Base-by-base conservation (phyloP, 2,113 vertebrate genomes). In the Sturnus vulgaris region DNA sequence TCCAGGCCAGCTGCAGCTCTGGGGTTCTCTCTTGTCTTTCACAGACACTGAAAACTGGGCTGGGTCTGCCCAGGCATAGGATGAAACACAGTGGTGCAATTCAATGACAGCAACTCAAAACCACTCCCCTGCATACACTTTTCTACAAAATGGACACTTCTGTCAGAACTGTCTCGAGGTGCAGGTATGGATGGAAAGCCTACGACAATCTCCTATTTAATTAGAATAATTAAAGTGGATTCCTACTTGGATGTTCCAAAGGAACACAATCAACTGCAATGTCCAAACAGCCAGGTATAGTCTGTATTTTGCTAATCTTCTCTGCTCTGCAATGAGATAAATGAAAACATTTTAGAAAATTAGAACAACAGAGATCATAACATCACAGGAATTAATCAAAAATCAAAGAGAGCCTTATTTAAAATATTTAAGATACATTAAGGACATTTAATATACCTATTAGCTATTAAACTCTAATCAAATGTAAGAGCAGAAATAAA, bases 231-330 rank as follows among this genome's bases (percentile, higher is more conserved):
- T 46, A 56, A 92, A 86, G 53, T 56, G 30, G 65, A 70, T 57
- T 94, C 99, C 31, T 99, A 99, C 99, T 99, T 95, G 99, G 98
- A 95, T 99, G 98, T 87, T 99, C 99, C 98, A 99, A 92, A 76
- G 99, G 99, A 82, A 99, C 93, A 92, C 98, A 98, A 91, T 99
- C 99, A 53, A 99, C 98, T 22, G 97, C 80, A 55, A 99, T 98
- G 85, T 99, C 99, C 95, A 99, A 97, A 68, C 94, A 98, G 86
- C 99, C 99, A 11, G 99, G 99, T 60, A 99, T 99, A 65, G 97
- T 99, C 97, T 99, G 99, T 82, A 98, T 98, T 97, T 99, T 99
- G 97, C 98, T 99, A 71, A 98, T 98, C 97, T 99, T 99, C 97
- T 99, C 99, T 90, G 98, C 98, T 95, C 99, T 99, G 97, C 70